Evolutionary conservation across 64 coral and sea anemone genomes (phyloP).

Genomic region (Dendrophyllia cribrosa): DNA sequence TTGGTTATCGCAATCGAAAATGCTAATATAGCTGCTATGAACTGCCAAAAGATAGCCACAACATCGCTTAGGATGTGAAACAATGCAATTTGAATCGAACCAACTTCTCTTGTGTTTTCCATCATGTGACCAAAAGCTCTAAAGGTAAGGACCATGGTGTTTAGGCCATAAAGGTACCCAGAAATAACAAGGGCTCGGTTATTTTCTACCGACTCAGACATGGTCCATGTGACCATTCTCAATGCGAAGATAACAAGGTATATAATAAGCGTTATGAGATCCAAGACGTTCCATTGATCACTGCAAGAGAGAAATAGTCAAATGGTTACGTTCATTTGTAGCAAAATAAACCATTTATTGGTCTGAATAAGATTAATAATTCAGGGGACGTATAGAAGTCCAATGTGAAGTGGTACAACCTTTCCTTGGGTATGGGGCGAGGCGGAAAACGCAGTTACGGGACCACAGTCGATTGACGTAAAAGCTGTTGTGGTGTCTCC

Average conservation of each 20-base stretch:
- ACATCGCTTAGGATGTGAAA: constrained; percentile 23
- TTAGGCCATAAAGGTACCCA: constrained; percentile 27
- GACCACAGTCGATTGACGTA: no score
- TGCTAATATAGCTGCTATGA: constrained; percentile 29
- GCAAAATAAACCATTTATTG: no score
- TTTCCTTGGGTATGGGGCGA: no score
- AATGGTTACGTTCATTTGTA: no score
- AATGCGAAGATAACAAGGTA: background rate
- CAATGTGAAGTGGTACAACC: no score
- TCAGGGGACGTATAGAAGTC: no score
- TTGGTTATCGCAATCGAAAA: constrained; percentile 59
- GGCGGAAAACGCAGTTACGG: no score
- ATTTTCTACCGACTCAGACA: background rate
- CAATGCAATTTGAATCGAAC: constrained; percentile 31
- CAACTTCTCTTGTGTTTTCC: constrained; percentile 24
- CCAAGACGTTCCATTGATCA: constrained; percentile 44
- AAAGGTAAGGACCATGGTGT: constrained; percentile 35
- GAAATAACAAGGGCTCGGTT: constrained; percentile 1
- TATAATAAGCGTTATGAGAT: constrained; percentile 14
- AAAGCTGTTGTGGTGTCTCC: no score
- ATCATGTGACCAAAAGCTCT: constrained; percentile 54
- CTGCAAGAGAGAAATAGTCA: background rate
- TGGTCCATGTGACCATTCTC: background rate
- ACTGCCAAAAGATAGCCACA: constrained; percentile 37
- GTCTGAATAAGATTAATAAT: no score